phyloP scores from a whole-genome alignment of 2,797 vertebrate species.

The Adelosebastes latens region DNA sequence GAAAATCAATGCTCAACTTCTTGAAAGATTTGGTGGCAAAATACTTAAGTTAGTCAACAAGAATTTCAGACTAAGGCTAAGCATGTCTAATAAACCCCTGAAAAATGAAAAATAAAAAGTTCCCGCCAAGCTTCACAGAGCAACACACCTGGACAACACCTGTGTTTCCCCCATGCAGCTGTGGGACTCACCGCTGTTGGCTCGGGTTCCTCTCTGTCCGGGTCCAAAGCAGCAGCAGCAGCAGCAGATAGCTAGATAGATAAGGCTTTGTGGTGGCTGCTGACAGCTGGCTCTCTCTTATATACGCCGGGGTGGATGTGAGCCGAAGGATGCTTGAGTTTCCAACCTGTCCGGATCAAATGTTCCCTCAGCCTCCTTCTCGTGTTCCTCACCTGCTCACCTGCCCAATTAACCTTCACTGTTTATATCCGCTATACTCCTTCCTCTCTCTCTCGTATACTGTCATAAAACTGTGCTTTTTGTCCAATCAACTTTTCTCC shows the following conservation, averaged over 20 bases:
- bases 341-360: slow-evolving; percentile 88
- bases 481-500: slow-evolving; percentile 56
- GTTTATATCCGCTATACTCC: slow-evolving; percentile 79
- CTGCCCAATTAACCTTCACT: slow-evolving; percentile 89
- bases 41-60: too few relatives aligned
- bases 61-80: too few relatives aligned
- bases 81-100: background rate
- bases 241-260: slow-evolving; percentile 27
- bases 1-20: background rate
- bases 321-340: slow-evolving; percentile 89
- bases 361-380: slow-evolving; percentile 83
- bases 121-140: background rate
- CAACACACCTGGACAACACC: slow-evolving; percentile 21
- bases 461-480: slow-evolving; percentile 23
- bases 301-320: slow-evolving; percentile 83
- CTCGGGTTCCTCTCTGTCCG: slow-evolving; percentile 43
- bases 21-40: background rate
- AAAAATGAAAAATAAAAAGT: background rate
- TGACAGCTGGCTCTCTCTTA: slow-evolving; percentile 82
- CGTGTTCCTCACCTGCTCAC: slow-evolving; percentile 83
- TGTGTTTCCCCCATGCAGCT: slow-evolving; percentile 9
- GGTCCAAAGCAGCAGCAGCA: slow-evolving; percentile 62
- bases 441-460: background rate
- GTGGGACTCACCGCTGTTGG: slow-evolving; percentile 75
- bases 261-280: slow-evolving; percentile 69